Evolutionary conservation across 2,888 invertebrate species (phyloP).

Genomic region (Podabrus alpinus): DNA sequence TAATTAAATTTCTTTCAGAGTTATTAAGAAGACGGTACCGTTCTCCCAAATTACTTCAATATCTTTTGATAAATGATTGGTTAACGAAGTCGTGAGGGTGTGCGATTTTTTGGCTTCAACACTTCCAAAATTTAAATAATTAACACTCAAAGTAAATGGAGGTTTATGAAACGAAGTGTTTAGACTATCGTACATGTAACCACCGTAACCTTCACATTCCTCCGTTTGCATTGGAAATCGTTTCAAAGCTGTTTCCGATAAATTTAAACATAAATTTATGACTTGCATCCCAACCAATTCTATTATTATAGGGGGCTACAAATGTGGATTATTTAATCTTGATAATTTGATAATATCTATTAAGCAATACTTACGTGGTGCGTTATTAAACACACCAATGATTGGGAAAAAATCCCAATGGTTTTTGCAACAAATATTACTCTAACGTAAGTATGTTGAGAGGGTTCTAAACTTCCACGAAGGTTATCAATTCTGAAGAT

Average conservation of each 20-base stretch:
- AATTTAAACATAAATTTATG: constrained; percentile 3
- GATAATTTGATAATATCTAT: neutral
- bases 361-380: constrained; percentile 48
- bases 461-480: constrained; percentile 45
- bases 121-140: constrained; percentile 50
- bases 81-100: constrained; percentile 33
- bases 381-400: constrained; percentile 48
- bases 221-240: constrained; percentile 30
- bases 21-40: constrained; percentile 30
- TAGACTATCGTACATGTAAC: constrained; percentile 45
- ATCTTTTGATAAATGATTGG: constrained; percentile 37
- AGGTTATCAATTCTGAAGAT: constrained; percentile 47
- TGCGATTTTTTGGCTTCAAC: constrained; percentile 13
- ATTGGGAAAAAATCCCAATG: constrained; percentile 45
- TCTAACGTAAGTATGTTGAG: constrained; percentile 42
- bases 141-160: constrained; percentile 44
- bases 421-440: constrained; percentile 46
- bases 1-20: neutral
- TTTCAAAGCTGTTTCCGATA: constrained; percentile 10
- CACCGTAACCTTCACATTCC: constrained; percentile 39
- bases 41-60: constrained; percentile 41
- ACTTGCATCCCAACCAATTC: constrained; percentile 42
- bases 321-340: constrained; percentile 8
- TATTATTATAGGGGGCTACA: constrained; percentile 47
- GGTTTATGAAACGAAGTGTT: constrained; percentile 32